These are phyloP conservation scores for Alaudala cheleensis DNA, from an alignment of 2,113 vertebrate species.

Conservation along the genomic window DNA sequence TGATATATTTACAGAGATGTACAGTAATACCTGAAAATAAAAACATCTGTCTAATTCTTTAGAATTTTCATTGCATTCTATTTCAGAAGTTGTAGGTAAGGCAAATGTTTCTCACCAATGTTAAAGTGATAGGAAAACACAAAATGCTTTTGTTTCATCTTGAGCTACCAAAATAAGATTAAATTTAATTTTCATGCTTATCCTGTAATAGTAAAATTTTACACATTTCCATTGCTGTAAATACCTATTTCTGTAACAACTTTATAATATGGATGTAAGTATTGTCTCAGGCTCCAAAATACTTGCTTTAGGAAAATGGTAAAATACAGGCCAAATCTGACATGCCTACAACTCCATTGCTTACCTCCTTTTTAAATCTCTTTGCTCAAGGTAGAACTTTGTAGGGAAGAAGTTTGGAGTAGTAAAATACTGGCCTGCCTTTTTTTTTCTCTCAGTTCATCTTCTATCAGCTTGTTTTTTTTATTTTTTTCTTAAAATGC, in stretches of 20 bases:
- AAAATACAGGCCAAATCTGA: background rate
- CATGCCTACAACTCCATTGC: background rate
- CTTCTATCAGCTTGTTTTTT: background rate
- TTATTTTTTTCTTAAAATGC: background rate
- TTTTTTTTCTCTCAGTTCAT: background rate
- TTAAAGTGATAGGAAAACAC: background rate
- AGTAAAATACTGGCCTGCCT: background rate
- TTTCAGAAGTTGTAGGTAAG: background rate
- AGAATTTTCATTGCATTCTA: background rate
- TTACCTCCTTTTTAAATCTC: background rate
- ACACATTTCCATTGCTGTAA: background rate
- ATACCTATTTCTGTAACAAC: background rate
- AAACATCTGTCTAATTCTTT: background rate
- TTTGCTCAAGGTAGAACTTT: background rate
- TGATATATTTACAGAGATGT: background rate
- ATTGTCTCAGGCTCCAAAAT: background rate
- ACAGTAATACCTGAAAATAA: background rate
- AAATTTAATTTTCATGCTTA: background rate
- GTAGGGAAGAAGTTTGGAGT: background rate
- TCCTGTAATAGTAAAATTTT: background rate
- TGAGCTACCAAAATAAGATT: background rate
- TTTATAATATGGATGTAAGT: background rate
- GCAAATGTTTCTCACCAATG: background rate
- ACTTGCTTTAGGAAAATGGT: background rate
- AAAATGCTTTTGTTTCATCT: background rate